These are phyloP conservation scores for Pachydiplax longipennis DNA, from an alignment of 2,888 invertebrate species.

Conservation along the genomic window DNA sequence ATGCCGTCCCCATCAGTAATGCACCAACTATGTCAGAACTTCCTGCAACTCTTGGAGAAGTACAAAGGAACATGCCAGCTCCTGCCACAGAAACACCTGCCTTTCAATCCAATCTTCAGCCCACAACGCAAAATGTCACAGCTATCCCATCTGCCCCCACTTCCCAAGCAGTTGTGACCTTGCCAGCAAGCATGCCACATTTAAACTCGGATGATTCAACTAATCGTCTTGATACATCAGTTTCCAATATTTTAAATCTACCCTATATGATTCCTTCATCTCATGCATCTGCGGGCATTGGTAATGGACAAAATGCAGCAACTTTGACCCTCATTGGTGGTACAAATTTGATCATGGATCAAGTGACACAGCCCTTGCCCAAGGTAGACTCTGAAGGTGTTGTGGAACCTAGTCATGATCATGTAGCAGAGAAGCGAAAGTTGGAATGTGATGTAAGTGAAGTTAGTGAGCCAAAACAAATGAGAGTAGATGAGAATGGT, in stretches of 20 bases:
- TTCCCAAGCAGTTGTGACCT: not conserved
- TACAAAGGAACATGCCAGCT: conserved; percentile 19
- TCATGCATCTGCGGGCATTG: not conserved
- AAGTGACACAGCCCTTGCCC: conserved; percentile 26
- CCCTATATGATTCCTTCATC: conserved; percentile 6
- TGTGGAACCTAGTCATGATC: conserved; percentile 27
- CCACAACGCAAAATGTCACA: not conserved
- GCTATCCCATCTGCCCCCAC: not conserved
- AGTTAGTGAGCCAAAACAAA: conserved; percentile 30
- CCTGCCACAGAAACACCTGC: not conserved
- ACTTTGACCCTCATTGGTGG: conserved; percentile 23
- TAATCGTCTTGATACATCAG: not conserved
- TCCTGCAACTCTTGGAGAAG: not conserved
- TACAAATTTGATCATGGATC: conserved; percentile 40
- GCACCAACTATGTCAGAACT: not conserved
- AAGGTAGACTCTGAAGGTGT: conserved; percentile 21
- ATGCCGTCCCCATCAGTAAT: not conserved
- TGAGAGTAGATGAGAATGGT: conserved; percentile 32
- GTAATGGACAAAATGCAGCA: conserved; percentile 6
- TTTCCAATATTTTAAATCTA: conserved; percentile 9
- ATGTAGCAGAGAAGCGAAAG: conserved; percentile 21
- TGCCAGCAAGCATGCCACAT: conserved; percentile 1
- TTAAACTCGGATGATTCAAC: conserved; percentile 9
- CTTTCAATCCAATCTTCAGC: not conserved
- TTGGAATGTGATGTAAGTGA: conserved; percentile 35